A percentile compares a stretch with the other conserved stretches of the same genome.
Conservation (phyloP, 2,113 vertebrate genomes). For the Pithys albifrons region DNA sequence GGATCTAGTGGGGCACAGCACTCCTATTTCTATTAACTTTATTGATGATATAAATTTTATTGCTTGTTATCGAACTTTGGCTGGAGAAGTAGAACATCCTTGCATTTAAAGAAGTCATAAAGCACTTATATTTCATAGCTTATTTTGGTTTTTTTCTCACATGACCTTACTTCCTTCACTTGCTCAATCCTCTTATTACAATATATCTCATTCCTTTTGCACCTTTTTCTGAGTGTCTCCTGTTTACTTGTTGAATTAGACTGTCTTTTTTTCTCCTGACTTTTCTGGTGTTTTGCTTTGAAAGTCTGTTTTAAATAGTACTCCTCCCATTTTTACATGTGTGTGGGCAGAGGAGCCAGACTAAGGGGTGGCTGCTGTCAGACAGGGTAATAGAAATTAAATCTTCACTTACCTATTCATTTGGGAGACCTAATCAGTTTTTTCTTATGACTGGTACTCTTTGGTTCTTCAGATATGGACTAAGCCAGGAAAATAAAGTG, state of each 20-base stretch:
- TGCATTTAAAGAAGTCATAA: background rate
- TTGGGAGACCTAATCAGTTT: background rate
- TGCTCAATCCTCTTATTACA: background rate
- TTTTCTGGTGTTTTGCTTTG: constrained; percentile 35
- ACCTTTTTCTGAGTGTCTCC: background rate
- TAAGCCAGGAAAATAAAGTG: constrained; percentile 6
- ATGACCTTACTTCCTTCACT: background rate
- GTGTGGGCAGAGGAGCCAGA: constrained; percentile 57
- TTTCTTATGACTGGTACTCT: background rate
- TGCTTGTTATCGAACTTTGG: background rate
- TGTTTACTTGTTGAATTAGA: background rate
- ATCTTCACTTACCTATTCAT: background rate
- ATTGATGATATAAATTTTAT: background rate
- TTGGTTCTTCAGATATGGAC: background rate
- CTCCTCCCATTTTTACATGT: constrained; percentile 60
- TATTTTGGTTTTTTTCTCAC: rapidly evolving
- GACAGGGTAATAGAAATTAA: background rate
- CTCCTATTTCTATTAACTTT: background rate
- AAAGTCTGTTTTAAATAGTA: constrained; percentile 43
- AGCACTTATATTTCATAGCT: background rate
- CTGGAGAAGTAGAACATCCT: background rate
- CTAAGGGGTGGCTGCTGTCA: constrained; percentile 30
- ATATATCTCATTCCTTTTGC: background rate
- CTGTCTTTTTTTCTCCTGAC: background rate
- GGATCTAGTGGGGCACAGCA: background rate